A percentile compares a stretch with the other conserved stretches of the same genome.
These are phyloP conservation scores for Dioctria rufipes DNA, from an alignment of 2,888 invertebrate species.

Conservation along the genomic window DNA sequence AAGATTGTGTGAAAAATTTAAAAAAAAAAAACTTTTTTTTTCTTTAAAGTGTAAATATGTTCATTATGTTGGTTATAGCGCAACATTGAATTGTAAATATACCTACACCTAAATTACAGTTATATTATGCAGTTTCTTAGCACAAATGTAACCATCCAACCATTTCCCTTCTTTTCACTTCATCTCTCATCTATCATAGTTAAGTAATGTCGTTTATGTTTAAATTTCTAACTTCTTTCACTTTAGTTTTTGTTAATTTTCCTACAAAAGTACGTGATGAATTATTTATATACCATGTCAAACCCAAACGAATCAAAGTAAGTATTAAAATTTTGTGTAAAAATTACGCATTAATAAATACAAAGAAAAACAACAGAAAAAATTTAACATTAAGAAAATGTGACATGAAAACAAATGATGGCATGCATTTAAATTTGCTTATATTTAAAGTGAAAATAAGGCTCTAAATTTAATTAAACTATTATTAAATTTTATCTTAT, in stretches of 20 bases:
- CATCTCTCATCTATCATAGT: constrained; percentile 41
- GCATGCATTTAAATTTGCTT: too few species aligned
- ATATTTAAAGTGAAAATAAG: too few species aligned
- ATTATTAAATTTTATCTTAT: too few species aligned
- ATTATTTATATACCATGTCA: constrained; percentile 25
- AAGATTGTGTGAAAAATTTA: too few species aligned
- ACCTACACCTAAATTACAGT: too few species aligned
- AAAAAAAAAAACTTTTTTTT: too few species aligned
- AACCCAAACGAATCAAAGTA: constrained; percentile 35
- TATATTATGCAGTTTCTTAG: background rate
- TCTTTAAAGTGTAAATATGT: too few species aligned
- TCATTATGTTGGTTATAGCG: too few species aligned
- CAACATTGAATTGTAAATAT: too few species aligned
- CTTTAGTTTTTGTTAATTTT: background rate
- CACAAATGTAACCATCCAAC: background rate
- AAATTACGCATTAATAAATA: too few species aligned
- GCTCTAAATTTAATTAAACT: too few species aligned
- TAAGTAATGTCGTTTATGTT: constrained; percentile 19
- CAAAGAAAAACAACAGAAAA: constrained; percentile 1
- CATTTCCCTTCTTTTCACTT: constrained; percentile 33
- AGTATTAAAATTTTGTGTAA: constrained; percentile 17
- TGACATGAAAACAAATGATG: background rate
- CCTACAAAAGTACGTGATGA: background rate
- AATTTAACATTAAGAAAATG: constrained; percentile 20
- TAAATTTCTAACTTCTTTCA: constrained; percentile 5